Base-by-base conservation (phyloP, 2,113 vertebrate genomes). In the Larimichthys polyactis region DNA sequence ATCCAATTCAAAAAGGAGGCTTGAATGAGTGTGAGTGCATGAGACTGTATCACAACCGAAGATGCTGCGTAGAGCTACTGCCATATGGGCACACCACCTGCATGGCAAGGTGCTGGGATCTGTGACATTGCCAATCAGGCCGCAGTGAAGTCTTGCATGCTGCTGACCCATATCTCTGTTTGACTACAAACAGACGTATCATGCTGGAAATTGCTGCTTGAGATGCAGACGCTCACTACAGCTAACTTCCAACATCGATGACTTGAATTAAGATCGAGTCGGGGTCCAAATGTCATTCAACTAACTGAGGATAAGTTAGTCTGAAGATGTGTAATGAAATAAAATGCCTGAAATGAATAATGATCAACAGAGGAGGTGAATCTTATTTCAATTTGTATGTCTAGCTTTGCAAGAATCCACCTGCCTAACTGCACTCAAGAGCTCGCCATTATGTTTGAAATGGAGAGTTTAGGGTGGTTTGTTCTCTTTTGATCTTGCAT, bases 41-140 rank as follows among this genome's bases (percentile, higher is more conserved):
- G 57, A 51, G 64, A 76, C 57, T 80, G 36, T 49, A 62, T 5
- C 0, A 11, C 46, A 51, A 65, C 48, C 69, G 58, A 52, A 16
- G 22, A 40, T 67, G 29, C 68, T 19, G 44, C 8, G 16, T 43
- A 48, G 51, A 71, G 64, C 82, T 54, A 64, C 24, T 71, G 62
- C 75, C 81, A 84, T 87, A 81, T 83, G 77, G 75, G 44, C 55
- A 62, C 57, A 75, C 76, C 73, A 69, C 73, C 79, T 74, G 73
- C 63, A 69, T 81, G 57, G 58, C 71, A 68, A 40, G 54, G 75
- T 74, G 49, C 27, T 69, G 52, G 54, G 59, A 43, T 62, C 7
- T 70, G 68, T 58, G 46, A 52, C 16, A 5, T 20, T 81, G 63
- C 78, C 71, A 76, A n/a, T 83, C 59, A 60, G 73, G 51, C 27